Conservation (phyloP, 2,797 vertebrate genomes). For the Acanthurus leucopareius region DNA sequence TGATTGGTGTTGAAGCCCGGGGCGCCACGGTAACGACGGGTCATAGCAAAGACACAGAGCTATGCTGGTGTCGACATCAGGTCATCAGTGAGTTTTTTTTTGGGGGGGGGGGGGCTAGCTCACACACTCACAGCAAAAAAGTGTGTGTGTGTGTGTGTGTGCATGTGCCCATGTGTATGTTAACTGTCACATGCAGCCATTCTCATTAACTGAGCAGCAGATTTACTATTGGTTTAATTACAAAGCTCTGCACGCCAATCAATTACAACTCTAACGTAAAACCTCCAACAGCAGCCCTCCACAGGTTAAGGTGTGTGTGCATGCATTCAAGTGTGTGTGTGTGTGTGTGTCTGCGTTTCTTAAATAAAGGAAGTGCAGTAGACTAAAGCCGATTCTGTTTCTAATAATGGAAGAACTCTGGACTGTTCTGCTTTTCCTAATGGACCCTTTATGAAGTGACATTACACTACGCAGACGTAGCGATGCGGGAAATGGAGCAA, state of each 20-base stretch:
- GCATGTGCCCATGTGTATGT: conserved; percentile 39
- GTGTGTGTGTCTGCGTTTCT: conserved; percentile 14
- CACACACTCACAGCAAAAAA: too few species aligned
- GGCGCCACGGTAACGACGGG: conserved; percentile 73
- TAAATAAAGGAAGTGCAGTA: conserved; percentile 62
- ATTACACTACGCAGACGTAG: conserved; percentile 26
- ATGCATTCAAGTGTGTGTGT: conserved; percentile 19
- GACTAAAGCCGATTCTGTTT: conserved; percentile 62
- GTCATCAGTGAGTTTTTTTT: conserved; percentile 44
- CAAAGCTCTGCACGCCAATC: conserved; percentile 63
- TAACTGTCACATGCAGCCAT: conserved; percentile 71
- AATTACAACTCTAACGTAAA: conserved; percentile 58
- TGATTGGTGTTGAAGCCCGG: conserved; percentile 76
- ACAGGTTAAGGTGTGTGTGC: conserved; percentile 31
- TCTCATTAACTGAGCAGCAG: conserved; percentile 80
- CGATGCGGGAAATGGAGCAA: not conserved
- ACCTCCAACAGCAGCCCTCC: conserved; percentile 34
- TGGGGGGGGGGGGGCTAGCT: conserved; percentile 7
- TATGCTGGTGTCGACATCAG: conserved; percentile 66
- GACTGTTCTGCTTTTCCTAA: conserved; percentile 20
- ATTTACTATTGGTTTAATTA: conserved; percentile 83
- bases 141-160: conserved; percentile 38
- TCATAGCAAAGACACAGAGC: conserved; percentile 73
- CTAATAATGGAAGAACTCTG: conserved; percentile 34
- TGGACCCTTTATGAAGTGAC: conserved; percentile 54